phyloP scores from a whole-genome alignment of 2,888 invertebrate species.

The Drosophila heteroneura region DNA sequence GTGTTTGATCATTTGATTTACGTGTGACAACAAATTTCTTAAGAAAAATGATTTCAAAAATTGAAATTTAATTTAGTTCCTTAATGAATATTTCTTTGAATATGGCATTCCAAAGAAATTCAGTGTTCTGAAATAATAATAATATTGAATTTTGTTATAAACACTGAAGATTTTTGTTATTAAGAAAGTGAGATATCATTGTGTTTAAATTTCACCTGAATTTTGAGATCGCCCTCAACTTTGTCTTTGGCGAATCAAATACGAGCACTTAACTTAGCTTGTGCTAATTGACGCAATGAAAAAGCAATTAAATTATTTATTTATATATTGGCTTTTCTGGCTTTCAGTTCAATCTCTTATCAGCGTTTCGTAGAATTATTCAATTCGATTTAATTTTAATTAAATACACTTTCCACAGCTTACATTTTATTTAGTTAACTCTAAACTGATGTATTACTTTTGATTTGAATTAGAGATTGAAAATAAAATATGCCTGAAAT shows the following conservation, averaged over 20 bases:
- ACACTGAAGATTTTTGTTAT: too few species aligned
- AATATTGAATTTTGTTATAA: neutral
- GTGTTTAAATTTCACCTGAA: constrained; percentile 11
- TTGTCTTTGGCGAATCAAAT: neutral
- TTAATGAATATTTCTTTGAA: neutral
- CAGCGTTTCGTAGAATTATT: neutral
- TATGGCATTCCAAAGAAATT: neutral
- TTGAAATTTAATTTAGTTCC: neutral
- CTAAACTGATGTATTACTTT: neutral
- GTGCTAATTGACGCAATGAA: neutral
- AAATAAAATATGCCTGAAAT: neutral
- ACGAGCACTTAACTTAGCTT: constrained; percentile 34
- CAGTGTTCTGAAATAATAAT: neutral
- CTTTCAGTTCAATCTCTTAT: neutral
- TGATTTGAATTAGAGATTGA: neutral
- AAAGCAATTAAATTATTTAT: neutral
- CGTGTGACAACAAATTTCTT: neutral
- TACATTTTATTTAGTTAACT: neutral
- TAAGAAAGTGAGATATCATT: neutral
- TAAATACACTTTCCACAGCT: neutral
- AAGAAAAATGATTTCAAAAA: neutral
- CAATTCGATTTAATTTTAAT: neutral
- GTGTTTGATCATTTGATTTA: neutral
- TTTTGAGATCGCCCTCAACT: neutral
- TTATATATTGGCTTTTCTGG: neutral